Base-by-base conservation (phyloP, 2,113 vertebrate genomes). In the Sceloporus undulatus region DNA sequence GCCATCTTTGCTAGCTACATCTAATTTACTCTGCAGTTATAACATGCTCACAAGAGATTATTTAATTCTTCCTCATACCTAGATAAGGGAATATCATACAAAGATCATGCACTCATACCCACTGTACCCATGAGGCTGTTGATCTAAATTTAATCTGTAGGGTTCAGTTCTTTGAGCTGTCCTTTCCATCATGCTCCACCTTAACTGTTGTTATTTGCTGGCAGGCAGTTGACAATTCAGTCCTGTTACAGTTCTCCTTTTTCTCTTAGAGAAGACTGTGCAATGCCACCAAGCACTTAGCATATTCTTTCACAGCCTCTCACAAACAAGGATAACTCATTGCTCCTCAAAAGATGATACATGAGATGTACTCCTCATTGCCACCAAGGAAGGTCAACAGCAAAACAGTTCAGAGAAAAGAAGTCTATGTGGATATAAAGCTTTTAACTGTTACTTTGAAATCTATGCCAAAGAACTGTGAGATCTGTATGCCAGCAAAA, bases 111-210 rank as follows among this genome's bases (percentile, higher is more conserved):
- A n/a, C 19, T 68, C 13, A 34, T 82, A 25, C 80, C 23, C 9
- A 59, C 56, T 14, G 42, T n/a, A 27, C 19, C 23, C 82, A 34
- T 34, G 34, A 71, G 27, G 82, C 66, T 83, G 70, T n/a, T 70
- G 82, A 52, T 70, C 27, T 83, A 7, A 48, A 70, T 83, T 71
- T 82, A 82, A 65, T 82, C 79, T 66, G 65, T 19, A 81, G 81
- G 42, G 40, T 65, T 83, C 81, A n/a, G 66, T 27, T 34, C 66
- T 70, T 70, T 18, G 40, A 29, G 65, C 65, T 70, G 23, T 48
- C 40, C 40, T 83, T 83, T 71, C 65, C 42, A 68, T 71, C 82
- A n/a, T 40, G n/a, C 42, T 65, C 65, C 38, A 70, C 25, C 82
- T 83, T 83, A 70, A 83, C 71, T 70, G 82, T 65, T 19, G 65